Conservation (phyloP, 2,888 invertebrate genomes). For the Zhuqinia jingwanae region DNA sequence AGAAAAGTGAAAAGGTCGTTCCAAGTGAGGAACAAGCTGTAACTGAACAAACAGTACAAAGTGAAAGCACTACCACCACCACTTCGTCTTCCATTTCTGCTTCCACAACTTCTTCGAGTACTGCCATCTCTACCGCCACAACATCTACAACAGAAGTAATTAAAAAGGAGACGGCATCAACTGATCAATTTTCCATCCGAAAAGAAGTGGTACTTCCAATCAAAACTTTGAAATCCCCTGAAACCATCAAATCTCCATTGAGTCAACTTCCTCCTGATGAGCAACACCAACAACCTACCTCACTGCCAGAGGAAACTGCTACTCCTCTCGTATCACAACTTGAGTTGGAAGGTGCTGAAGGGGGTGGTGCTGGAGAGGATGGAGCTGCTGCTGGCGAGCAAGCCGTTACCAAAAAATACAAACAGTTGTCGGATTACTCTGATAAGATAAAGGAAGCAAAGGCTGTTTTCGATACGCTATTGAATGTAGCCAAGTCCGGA, state of each 20-base stretch:
- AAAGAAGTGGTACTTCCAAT: not conserved
- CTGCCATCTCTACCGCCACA: not conserved
- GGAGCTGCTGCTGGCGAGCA: slow-evolving; percentile 39
- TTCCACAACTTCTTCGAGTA: not conserved
- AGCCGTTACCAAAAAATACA: slow-evolving; percentile 33
- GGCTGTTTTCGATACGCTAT: slow-evolving; percentile 74
- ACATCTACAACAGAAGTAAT: slow-evolving; percentile 22
- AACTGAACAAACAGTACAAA: slow-evolving; percentile 18
- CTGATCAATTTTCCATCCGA: slow-evolving; percentile 10
- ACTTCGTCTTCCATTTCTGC: too few relatives aligned
- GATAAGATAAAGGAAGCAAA: slow-evolving; percentile 75
- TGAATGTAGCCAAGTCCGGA: slow-evolving; percentile 76
- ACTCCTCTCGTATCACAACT: slow-evolving; percentile 18
- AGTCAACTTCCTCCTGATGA: slow-evolving; percentile 57
- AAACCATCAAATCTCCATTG: slow-evolving; percentile 60
- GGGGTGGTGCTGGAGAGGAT: slow-evolving; percentile 14
- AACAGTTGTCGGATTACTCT: slow-evolving; percentile 69
- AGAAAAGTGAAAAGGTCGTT: slow-evolving; percentile 31
- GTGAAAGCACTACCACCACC: not conserved
- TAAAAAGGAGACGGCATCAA: slow-evolving; percentile 38
- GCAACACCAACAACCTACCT: not conserved
- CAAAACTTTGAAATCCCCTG: slow-evolving; percentile 48
- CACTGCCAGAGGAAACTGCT: not conserved
- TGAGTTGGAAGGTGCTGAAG: not conserved
- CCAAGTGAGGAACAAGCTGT: slow-evolving; percentile 11